Evolutionary conservation across 2,888 invertebrate genomes (phyloP).

Genomic region (Luperina testacea): DNA sequence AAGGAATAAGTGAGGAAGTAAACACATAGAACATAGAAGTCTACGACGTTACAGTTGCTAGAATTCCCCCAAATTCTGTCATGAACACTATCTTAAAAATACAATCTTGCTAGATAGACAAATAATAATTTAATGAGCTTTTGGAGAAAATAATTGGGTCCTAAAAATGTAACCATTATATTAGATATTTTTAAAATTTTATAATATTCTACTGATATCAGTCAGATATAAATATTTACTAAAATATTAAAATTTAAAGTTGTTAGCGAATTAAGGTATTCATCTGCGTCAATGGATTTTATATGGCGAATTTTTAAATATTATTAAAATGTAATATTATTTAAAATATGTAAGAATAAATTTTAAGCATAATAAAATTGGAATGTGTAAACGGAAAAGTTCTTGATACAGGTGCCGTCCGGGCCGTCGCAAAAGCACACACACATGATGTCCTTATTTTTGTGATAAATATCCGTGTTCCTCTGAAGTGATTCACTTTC

Average conservation of each 20-base stretch:
- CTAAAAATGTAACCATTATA: conserved; percentile 10
- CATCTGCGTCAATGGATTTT: conserved; percentile 33
- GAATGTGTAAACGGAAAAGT: conserved; percentile 6
- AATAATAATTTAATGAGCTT: conserved; percentile 10
- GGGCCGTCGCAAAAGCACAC: conserved; percentile 48
- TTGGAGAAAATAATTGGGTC: conserved; percentile 13
- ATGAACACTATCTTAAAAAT: background rate
- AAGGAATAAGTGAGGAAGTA: too few relatives aligned
- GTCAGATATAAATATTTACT: conserved; percentile 27
- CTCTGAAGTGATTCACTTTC: background rate
- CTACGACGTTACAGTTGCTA: background rate
- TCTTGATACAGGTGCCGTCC: conserved; percentile 11
- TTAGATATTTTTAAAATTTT: conserved; percentile 10
- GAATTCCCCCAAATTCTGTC: conserved; percentile 1
- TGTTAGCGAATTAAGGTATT: conserved; percentile 16
- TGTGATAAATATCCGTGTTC: conserved; percentile 9
- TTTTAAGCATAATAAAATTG: background rate
- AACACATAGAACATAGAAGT: too few relatives aligned
- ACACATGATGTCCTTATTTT: conserved; percentile 2
- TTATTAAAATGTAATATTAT: conserved; percentile 9
- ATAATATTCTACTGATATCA: conserved; percentile 15
- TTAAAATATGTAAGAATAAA: background rate
- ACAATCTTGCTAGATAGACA: conserved; percentile 3
- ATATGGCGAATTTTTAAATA: conserved; percentile 7
- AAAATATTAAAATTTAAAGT: conserved; percentile 1